A percentile compares a stretch with the other conserved stretches of the same genome.
Conservation (phyloP, 2,797 vertebrate genomes). For the Apogon hyalosoma region DNA sequence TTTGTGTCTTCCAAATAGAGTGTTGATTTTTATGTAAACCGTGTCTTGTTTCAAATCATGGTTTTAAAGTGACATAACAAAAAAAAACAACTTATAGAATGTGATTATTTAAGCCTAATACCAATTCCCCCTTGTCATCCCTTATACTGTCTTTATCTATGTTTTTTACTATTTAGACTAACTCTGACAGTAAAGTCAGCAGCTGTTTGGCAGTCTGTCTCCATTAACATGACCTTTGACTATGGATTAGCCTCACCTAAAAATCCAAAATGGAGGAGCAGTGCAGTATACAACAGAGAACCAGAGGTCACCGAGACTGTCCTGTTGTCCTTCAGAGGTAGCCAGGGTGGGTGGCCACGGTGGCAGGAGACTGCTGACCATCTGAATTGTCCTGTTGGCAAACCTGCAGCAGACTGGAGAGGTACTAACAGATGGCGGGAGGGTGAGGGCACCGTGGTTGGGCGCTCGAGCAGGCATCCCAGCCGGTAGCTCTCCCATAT, state of each 20-base stretch:
- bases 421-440: slow-evolving; percentile 85
- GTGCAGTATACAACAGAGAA: slow-evolving; percentile 38
- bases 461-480: slow-evolving; percentile 82
- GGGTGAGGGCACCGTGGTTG: slow-evolving; percentile 84
- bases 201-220: background rate
- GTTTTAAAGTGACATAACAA: too few species aligned
- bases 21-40: too few species aligned
- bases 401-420: slow-evolving; percentile 76
- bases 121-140: background rate
- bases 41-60: too few species aligned
- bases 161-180: too few species aligned
- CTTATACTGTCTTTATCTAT: too few species aligned
- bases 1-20: too few species aligned
- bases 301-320: slow-evolving; percentile 77
- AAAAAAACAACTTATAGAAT: too few species aligned
- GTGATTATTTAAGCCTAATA: too few species aligned
- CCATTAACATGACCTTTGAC: background rate
- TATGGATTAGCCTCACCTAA: slow-evolving; percentile 16
- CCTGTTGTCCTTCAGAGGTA: slow-evolving; percentile 82
- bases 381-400: slow-evolving; percentile 83
- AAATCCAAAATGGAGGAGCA: slow-evolving; percentile 30
- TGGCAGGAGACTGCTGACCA: slow-evolving; percentile 84
- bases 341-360: slow-evolving; percentile 71
- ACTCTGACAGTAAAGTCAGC: background rate
- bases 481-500: slow-evolving; percentile 86